phyloP scores from a whole-genome alignment of 2,888 invertebrate genomes.

The Dryocosmus kuriphilus region DNA sequence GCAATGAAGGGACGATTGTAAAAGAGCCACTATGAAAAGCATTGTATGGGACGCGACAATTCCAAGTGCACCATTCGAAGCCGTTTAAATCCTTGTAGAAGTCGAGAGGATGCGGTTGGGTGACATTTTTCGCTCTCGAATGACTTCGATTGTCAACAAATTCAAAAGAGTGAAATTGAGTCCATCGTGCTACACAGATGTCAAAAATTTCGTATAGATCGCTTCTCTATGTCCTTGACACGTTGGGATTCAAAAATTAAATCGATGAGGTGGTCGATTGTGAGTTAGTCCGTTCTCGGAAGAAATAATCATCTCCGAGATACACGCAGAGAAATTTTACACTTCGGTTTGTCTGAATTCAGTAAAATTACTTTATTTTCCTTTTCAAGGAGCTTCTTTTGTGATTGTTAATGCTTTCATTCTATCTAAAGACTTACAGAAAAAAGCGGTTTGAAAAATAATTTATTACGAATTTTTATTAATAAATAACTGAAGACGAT shows the following conservation, averaged over 20 bases:
- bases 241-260: conserved; percentile 24
- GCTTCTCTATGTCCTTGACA: conserved; percentile 20
- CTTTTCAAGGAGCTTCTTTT: neutral
- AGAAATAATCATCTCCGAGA: conserved; percentile 25
- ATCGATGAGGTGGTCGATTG: conserved; percentile 39
- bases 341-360: conserved; percentile 15
- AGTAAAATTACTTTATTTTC: conserved; percentile 20
- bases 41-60: conserved; percentile 52
- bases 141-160: conserved; percentile 73
- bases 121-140: conserved; percentile 73
- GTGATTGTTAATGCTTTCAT: neutral
- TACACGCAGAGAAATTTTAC: conserved; percentile 40
- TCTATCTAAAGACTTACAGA: too few relatives aligned
- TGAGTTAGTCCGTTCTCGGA: neutral
- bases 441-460: too few relatives aligned
- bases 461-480: too few relatives aligned
- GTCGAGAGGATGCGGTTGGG: conserved; percentile 65
- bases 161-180: conserved; percentile 77
- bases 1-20: conserved; percentile 44
- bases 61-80: conserved; percentile 64
- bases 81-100: conserved; percentile 75
- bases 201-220: conserved; percentile 33
- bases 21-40: conserved; percentile 45
- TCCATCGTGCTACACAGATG: conserved; percentile 54
- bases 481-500: too few relatives aligned